phyloP scores from a whole-genome alignment of 1,140 invertebrate species.

The Papilio polytes region DNA sequence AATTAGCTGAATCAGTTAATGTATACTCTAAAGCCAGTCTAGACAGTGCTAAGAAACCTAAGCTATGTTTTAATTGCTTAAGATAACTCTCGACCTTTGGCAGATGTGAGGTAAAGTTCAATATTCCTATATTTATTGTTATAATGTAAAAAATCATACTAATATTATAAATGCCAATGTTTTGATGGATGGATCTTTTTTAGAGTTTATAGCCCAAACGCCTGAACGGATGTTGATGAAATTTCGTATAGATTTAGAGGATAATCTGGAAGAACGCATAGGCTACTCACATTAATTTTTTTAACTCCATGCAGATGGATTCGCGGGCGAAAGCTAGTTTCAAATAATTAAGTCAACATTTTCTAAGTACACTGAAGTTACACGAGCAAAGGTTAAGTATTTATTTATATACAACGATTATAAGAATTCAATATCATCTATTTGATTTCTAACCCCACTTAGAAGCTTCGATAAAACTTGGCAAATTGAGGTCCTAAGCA shows the following conservation, averaged over 20 bases:
- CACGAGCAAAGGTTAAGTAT: background rate
- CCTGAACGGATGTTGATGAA: too few relatives aligned
- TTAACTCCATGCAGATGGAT: too few relatives aligned
- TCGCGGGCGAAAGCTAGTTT: background rate
- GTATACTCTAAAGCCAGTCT: background rate
- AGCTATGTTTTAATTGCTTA: background rate
- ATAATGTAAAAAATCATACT: too few relatives aligned
- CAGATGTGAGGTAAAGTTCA: background rate
- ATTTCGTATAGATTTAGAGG: too few relatives aligned
- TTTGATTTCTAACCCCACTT: slow-evolving; percentile 25
- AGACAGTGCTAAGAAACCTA: background rate
- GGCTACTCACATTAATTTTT: too few relatives aligned
- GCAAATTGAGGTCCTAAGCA: slow-evolving; percentile 10
- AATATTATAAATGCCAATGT: too few relatives aligned
- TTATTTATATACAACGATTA: background rate
- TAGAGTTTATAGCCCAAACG: too few relatives aligned
- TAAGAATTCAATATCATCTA: slow-evolving; percentile 23
- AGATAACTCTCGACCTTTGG: background rate
- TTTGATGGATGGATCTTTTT: too few relatives aligned
- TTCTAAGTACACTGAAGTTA: background rate
- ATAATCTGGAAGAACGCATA: too few relatives aligned
- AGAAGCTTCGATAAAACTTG: slow-evolving; percentile 13
- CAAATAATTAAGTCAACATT: background rate
- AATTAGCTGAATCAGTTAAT: background rate
- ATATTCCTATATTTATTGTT: too few relatives aligned